Evolutionary conservation across 2,888 invertebrate species (phyloP), one percentile per base, ranked within the genome.

Genomic region (Melanostoma mellinum): DNA sequence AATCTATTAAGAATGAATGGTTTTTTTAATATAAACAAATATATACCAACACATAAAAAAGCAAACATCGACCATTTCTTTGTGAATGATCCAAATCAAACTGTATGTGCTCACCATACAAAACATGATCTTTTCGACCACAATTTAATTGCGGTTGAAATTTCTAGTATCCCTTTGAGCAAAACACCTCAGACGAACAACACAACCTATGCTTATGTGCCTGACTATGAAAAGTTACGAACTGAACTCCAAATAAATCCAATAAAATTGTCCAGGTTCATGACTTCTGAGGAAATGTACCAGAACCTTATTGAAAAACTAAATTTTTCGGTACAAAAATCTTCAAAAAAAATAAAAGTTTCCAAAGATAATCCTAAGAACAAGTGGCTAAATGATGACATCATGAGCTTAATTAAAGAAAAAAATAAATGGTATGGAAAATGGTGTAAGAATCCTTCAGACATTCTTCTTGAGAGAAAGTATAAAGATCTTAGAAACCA

Each of bases 31-130:
- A 35, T 53, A 53, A 53, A 53, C n/a, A 53, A 53, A 55, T 33
- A 1, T 20, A 36, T 53, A 10, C 53, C 53, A 53, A 55, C 55
- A 53, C 53, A 53, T 35, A 53, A 53, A 10, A 53, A 53, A n/a
- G 4, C 52, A 8, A 53, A 53, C 10, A 53, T 53, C 10, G 52
- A 53, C 9, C 33, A 53, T 35, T 53, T 53, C 9, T 35, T 53
- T 53, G 52, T 53, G 30, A 53, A 53, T 53, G 52, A 53, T 35
- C 52, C 52, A 35, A 53, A 53, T 6, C 52, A 53, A 53, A n/a
- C 33, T 53, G 33, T 53, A 35, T 50, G 3, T 32, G 50, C 50
- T 3, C 33, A 50, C 32, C 32, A 50, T 33, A 50, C 32, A 33
- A 50, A 50, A 50, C n/a, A 32, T n/a, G 50, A 50, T 50, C 50